Conservation (phyloP, 2,888 invertebrate species). For the Tupiocoris notatus region DNA sequence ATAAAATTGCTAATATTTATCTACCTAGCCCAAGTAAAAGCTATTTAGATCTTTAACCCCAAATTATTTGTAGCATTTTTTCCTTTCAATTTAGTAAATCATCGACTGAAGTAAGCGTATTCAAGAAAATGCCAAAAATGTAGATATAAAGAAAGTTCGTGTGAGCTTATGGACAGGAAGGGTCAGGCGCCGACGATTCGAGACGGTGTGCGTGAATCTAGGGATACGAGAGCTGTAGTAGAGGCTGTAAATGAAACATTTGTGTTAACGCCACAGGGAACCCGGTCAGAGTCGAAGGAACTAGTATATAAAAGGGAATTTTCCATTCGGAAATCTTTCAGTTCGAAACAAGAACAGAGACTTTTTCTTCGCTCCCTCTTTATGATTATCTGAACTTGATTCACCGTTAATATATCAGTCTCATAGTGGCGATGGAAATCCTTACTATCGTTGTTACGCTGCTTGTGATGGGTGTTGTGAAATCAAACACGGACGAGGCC, state of each 20-base stretch:
- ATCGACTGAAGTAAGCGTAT: too few relatives aligned
- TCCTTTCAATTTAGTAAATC: too few relatives aligned
- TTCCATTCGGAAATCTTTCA: not conserved
- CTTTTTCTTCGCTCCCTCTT: not conserved
- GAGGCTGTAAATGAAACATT: constrained; percentile 22
- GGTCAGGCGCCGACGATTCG: not conserved
- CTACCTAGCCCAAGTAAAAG: too few relatives aligned
- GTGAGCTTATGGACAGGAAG: too few relatives aligned
- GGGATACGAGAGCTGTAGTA: not conserved
- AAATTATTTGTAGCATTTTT: too few relatives aligned
- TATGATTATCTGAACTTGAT: not conserved
- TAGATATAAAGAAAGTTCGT: too few relatives aligned
- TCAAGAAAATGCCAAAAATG: too few relatives aligned
- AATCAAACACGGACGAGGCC: constrained; percentile 57
- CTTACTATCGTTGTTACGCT: not conserved
- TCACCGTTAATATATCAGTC: too few relatives aligned
- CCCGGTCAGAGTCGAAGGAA: too few relatives aligned
- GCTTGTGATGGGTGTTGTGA: not conserved
- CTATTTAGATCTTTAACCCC: too few relatives aligned
- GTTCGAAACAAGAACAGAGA: not conserved
- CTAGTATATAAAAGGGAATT: constrained; percentile 1
- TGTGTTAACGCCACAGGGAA: constrained; percentile 5
- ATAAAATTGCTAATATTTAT: too few relatives aligned
- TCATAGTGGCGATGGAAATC: not conserved
- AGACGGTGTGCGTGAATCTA: not conserved